These are phyloP conservation scores for Dolichotis patagonum DNA, from an alignment of 2,113 vertebrate genomes.

Conservation along the genomic window DNA sequence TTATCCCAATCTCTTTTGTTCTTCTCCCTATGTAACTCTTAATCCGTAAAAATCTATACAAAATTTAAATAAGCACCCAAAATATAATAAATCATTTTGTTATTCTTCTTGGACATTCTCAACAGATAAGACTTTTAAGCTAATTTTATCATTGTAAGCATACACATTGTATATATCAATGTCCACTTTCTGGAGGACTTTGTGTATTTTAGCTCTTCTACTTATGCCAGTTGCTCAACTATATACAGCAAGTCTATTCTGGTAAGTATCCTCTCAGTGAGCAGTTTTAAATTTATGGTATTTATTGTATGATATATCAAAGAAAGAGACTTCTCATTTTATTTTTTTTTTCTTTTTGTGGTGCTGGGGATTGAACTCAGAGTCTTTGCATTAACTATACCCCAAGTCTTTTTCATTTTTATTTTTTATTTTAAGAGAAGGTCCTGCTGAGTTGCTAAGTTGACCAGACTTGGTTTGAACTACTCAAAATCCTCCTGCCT, in stretches of 20 bases:
- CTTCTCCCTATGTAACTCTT: conserved; percentile 1
- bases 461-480: neutral
- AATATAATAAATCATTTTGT: neutral
- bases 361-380: neutral
- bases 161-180: neutral
- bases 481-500: neutral
- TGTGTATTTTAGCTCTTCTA: neutral
- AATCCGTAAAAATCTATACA: conserved; percentile 13
- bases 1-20: neutral
- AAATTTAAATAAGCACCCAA: conserved; percentile 35
- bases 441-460: neutral
- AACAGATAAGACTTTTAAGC: neutral
- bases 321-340: neutral
- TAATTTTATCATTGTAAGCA: conserved; percentile 7
- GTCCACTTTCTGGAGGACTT: neutral
- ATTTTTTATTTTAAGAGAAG: neutral
- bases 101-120: neutral
- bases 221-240: neutral
- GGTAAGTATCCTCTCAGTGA: conserved; percentile 37
- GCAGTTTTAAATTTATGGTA: conserved; percentile 5
- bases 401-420: neutral
- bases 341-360: neutral
- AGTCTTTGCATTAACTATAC: neutral
- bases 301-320: neutral
- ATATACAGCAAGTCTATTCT: neutral